phyloP scores from a whole-genome alignment of 2,797 vertebrate genomes.

The Iguana delicatissima region DNA sequence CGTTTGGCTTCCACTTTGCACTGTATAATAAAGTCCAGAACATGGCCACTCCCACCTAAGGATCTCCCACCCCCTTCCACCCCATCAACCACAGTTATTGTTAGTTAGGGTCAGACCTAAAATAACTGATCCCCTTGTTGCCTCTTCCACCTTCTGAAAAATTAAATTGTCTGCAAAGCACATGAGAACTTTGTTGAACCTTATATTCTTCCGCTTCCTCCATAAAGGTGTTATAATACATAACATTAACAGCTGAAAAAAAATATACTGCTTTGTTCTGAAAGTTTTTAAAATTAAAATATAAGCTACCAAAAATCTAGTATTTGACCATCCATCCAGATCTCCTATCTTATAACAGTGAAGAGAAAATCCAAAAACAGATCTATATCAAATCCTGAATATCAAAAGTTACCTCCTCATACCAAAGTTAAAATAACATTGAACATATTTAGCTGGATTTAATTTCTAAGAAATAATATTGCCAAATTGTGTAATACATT shows the following conservation, averaged over 20 bases:
- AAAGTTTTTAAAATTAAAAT: not conserved
- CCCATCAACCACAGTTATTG: too few species aligned
- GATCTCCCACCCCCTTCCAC: too few species aligned
- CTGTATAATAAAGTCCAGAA: too few species aligned
- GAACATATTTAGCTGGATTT: conserved; percentile 31
- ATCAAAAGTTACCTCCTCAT: conserved; percentile 29
- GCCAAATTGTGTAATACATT: not conserved
- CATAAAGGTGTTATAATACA: not conserved
- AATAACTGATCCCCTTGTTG: too few species aligned
- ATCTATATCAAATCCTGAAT: conserved; percentile 18
- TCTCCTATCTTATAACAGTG: conserved; percentile 12
- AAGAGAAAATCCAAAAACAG: not conserved
- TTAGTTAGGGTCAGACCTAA: too few species aligned
- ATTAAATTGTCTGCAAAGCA: too few species aligned
- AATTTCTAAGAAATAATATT: not conserved
- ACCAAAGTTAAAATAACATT: conserved; percentile 38
- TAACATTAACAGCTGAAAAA: not conserved
- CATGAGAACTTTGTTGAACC: too few species aligned
- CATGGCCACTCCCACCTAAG: too few species aligned
- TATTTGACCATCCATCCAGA: not conserved
- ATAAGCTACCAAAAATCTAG: not conserved
- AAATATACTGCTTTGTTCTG: not conserved
- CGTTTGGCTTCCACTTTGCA: too few species aligned
- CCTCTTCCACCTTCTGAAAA: too few species aligned
- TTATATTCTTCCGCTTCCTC: not conserved